Evolutionary conservation across 2,888 invertebrate species (phyloP), one percentile per base, ranked within the genome.

Genomic region (Drosophila rubida): DNA sequence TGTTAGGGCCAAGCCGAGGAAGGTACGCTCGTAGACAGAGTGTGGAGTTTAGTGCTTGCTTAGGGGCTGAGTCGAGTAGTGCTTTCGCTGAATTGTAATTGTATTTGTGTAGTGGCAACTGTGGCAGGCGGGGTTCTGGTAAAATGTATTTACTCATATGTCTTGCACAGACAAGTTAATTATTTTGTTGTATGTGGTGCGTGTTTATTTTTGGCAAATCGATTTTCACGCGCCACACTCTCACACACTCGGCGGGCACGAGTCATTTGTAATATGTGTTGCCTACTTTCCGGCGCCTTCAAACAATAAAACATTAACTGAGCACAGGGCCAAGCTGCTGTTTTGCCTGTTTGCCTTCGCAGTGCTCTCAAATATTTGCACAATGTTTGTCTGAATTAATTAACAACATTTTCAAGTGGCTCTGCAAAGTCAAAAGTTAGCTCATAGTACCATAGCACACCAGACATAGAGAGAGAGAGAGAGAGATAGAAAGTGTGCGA

Each of bases 81-180:
- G 23, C 50, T 4, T 14, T 22, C 14, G 8, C 30, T 32, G 41
- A 2, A 32, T 14, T 75, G 59, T 75, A 75, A 77, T 78, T 75
- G 68, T 78, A 60, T 78, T 73, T 78, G 59, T 59, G 42, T 44
- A 30, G 45, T 27, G 41, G 25, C n/a, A 13, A 30, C 2, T 4
- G 41, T 5, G 27, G 19, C 11, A 9, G 16, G 42, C n/a, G n/a
- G n/a, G n/a, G n/a, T n/a, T n/a, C n/a, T 23, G 54, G 62, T 59
- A 50, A 57, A 68, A 61, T 74, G 78, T 88, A 72, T 78, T 87
- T 88, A 81, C 85, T 68, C 81, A 81, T 84, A 84, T 84, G 83
- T 81, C 85, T 64, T 75, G 76, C 64, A 87, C 82, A 82, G 89
- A 87, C 88, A 89, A 76, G 87, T 85, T 89, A 85, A 85, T 88